These are phyloP conservation scores for Chelon labrosus DNA, from an alignment of 2,797 vertebrate genomes.

Conservation along the genomic window DNA sequence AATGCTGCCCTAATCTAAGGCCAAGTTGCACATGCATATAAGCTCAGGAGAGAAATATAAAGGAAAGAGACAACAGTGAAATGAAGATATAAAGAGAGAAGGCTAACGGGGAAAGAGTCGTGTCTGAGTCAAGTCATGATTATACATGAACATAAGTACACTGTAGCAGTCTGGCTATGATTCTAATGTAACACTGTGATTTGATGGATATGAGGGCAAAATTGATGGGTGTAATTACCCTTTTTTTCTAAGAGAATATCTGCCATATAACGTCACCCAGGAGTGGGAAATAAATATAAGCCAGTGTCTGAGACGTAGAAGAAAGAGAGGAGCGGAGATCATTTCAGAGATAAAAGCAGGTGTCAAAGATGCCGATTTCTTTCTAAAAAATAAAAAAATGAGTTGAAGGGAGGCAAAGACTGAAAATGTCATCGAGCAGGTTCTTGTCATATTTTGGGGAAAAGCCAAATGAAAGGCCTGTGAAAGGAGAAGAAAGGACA, in stretches of 20 bases:
- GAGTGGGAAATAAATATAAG: not conserved
- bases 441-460: not conserved
- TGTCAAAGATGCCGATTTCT: not conserved
- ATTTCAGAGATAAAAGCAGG: constrained; percentile 3
- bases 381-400: too few relatives aligned
- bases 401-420: too few relatives aligned
- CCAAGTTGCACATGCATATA: not conserved
- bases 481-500: too few relatives aligned
- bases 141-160: too few relatives aligned
- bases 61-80: too few relatives aligned
- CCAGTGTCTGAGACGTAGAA: too few relatives aligned
- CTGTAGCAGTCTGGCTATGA: not conserved
- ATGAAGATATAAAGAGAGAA: not conserved
- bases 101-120: too few relatives aligned
- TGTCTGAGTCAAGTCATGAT: too few relatives aligned
- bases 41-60: not conserved
- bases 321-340: not conserved
- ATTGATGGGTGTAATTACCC: not conserved
- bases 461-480: not conserved
- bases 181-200: not conserved
- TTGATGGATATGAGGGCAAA: not conserved
- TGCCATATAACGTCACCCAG: not conserved
- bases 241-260: not conserved
- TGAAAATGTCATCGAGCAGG: too few relatives aligned
- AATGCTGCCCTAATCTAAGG: not conserved